Evolutionary conservation across 2,797 vertebrate species (phyloP), one percentile per base, ranked within the genome.

Genomic region (Harpagifer antarcticus): DNA sequence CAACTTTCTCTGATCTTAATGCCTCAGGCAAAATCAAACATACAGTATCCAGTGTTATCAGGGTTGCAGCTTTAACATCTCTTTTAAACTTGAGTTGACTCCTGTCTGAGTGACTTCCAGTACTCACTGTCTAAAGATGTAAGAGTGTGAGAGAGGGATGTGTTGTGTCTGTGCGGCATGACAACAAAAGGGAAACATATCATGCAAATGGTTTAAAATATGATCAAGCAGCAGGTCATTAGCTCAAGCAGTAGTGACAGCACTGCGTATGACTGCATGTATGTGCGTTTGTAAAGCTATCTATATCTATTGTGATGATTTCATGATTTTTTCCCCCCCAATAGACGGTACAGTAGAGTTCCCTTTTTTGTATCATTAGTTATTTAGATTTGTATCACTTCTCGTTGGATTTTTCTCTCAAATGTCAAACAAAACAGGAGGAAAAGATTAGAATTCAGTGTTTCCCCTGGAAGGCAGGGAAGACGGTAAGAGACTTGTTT

Each of bases 391-490:
- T 27, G 27, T 27, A 27, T 27, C 27, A 27, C 27, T 27, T 27
- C 27, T 27, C 4, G 4, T 27, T 27, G 4, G 27, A 27, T 27
- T 27, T 27, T 5, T 27, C 27, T 27, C 4, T 27, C 2, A 54
- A 68, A 78, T 61, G 63, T 59, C 70, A 76, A 54, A 71, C 14
- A 56, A 43, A 61, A 37, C 42, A 23, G 1, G 3, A 50, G 23
- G 20, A 57, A 68, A 49, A 23, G 19, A 63, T 37, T 11, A 14
- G 50, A 59, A 49, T 0, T 4, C 14, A 20, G 15, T 37, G 17
- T 55, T 56, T 12, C 20, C 15, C 13, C 9, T 16, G 23, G 16
- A 15, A 43, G 3, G 45, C 44, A 56, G 4, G 1, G 8, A 27
- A 27, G 27, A 9, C 33, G 8, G 33, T 37, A 37, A 37, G 33